These are phyloP conservation scores for Hyposoter dolosus DNA, from an alignment of 2,888 invertebrate species.

Conservation along the genomic window DNA sequence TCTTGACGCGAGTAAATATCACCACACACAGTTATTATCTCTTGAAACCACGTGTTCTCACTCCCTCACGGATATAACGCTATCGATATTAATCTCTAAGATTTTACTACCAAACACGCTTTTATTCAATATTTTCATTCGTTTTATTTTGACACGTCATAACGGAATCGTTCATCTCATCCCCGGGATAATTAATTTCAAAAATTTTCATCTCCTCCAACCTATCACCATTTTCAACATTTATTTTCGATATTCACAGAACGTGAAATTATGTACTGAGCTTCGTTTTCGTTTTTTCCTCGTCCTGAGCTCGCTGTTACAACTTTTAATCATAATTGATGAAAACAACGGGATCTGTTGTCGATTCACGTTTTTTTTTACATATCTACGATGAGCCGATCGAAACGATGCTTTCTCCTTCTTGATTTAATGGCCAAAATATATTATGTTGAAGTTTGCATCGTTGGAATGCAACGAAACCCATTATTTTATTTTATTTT, in stretches of 20 bases:
- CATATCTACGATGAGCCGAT: background rate
- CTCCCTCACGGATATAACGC: constrained; percentile 13
- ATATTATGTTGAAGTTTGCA: too few species aligned
- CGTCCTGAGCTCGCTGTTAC: background rate
- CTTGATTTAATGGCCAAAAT: too few species aligned
- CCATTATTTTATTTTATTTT: too few species aligned
- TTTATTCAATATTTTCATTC: background rate
- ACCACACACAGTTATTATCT: constrained; percentile 35
- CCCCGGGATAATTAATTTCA: background rate
- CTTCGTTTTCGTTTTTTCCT: background rate
- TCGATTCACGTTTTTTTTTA: background rate
- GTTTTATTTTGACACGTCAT: background rate
- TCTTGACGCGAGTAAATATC: constrained; percentile 19
- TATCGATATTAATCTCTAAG: constrained; percentile 33
- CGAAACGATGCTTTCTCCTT: background rate
- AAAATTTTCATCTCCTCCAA: background rate
- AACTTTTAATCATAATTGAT: background rate
- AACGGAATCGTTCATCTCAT: background rate
- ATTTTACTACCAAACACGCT: background rate
- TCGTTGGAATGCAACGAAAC: too few species aligned
- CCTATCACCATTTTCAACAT: background rate
- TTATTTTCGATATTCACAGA: background rate
- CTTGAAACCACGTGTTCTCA: constrained; percentile 24
- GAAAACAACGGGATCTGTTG: background rate
- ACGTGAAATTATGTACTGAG: background rate